Conservation (phyloP, 2,113 vertebrate genomes). For the Onychostruthus taczanowskii region DNA sequence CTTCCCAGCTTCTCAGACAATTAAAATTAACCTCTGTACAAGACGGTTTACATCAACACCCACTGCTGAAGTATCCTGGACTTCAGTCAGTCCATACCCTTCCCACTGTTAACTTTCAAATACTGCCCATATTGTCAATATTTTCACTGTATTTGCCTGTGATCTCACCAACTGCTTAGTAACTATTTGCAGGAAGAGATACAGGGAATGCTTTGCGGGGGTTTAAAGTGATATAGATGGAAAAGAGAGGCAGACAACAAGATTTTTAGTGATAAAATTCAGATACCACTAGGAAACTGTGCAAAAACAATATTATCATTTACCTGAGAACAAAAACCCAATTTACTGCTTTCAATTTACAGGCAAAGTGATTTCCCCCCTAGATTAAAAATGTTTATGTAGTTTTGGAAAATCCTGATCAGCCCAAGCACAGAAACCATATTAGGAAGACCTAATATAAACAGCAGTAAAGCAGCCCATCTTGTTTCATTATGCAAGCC, state of each 20-base stretch:
- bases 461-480: not conserved
- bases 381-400: not conserved
- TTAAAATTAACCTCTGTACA: not conserved
- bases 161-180: not conserved
- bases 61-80: not conserved
- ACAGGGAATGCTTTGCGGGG: not conserved
- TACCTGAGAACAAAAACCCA: not conserved
- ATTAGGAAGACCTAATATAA: not conserved
- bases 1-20: not conserved
- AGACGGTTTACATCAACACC: not conserved
- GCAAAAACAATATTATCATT: not conserved
- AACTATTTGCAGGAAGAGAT: not conserved
- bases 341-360: not conserved
- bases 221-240: not conserved
- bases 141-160: not conserved
- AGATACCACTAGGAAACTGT: not conserved
- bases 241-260: not conserved
- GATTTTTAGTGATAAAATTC: not conserved
- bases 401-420: not conserved
- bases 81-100: not conserved
- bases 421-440: not conserved
- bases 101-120: not conserved
- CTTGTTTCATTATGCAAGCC: slow-evolving; percentile 7
- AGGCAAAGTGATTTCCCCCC: not conserved
- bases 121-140: not conserved